Conservation (phyloP, 2,113 vertebrate genomes). For the Melanotaenia duboulayi region DNA sequence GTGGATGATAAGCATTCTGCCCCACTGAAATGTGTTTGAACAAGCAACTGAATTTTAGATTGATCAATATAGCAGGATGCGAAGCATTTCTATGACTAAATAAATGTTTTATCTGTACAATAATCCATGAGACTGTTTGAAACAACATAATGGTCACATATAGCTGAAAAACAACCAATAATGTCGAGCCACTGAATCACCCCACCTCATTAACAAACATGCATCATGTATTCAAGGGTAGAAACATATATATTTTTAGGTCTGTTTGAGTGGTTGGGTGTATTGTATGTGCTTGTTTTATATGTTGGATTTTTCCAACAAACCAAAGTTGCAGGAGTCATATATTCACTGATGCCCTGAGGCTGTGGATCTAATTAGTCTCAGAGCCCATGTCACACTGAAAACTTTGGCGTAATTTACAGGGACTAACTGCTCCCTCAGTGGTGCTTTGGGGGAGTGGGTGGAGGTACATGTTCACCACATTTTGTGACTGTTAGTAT, state of each 20-base stretch:
- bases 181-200: conserved; percentile 33
- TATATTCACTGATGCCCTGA: conserved; percentile 45
- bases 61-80: conserved; percentile 47
- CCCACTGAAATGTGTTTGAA: conserved; percentile 27
- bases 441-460: conserved; percentile 1
- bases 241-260: not conserved
- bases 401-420: conserved; percentile 53
- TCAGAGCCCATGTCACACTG: conserved; percentile 47
- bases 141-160: conserved; percentile 26
- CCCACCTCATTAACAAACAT: conserved; percentile 46
- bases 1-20: conserved; percentile 12
- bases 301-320: conserved; percentile 32
- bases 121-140: conserved; percentile 15
- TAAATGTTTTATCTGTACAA: conserved; percentile 30
- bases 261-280: conserved; percentile 3
- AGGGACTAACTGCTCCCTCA: conserved; percentile 29
- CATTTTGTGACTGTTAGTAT: conserved; percentile 57
- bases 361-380: conserved; percentile 64
- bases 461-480: not conserved
- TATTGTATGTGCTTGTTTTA: conserved; percentile 8
- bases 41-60: conserved; percentile 34
- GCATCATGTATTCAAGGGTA: conserved; percentile 40
- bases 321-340: conserved; percentile 22
- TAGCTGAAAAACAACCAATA: not conserved
- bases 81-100: conserved; percentile 34